Conservation (phyloP, 92 coral and sea anemone genomes). For the Desmophyllum pertusum region DNA sequence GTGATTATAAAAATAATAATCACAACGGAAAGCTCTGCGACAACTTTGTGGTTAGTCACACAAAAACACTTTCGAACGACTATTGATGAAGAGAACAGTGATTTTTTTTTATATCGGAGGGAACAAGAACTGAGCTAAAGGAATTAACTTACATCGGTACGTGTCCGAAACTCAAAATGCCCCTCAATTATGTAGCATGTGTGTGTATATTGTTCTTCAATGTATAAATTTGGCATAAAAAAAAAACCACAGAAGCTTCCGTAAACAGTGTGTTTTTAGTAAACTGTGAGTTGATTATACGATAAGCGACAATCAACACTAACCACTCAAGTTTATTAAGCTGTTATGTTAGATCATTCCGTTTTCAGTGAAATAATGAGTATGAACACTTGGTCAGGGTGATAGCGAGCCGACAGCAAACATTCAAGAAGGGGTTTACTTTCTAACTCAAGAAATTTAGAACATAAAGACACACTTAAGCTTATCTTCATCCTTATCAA, state of each 20-base stretch:
- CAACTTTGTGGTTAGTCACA: background rate
- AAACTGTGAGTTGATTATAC: conserved; percentile 15
- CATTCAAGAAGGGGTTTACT: background rate
- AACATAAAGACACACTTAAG: background rate
- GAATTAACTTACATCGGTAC: background rate
- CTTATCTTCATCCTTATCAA: background rate
- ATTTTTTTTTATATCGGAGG: background rate
- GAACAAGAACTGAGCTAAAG: background rate
- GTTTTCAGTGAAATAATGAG: background rate
- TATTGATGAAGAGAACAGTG: too few species aligned
- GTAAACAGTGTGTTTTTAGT: conserved; percentile 46
- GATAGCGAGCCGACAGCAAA: background rate
- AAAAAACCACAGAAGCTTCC: background rate
- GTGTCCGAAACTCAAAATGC: background rate
- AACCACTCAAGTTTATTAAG: conserved; percentile 11
- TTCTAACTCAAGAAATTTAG: background rate
- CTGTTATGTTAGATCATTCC: background rate
- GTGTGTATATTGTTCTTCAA: conserved; percentile 29
- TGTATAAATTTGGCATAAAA: conserved; percentile 9
- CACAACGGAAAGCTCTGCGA: background rate
- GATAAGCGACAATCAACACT: conserved; percentile 10
- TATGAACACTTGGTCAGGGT: background rate
- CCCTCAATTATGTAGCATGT: conserved; percentile 25
- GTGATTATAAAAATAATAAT: background rate
- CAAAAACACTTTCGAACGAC: too few species aligned